Evolutionary conservation across 2,888 invertebrate species (phyloP).

Genomic region (Rhamnusium bicolor): DNA sequence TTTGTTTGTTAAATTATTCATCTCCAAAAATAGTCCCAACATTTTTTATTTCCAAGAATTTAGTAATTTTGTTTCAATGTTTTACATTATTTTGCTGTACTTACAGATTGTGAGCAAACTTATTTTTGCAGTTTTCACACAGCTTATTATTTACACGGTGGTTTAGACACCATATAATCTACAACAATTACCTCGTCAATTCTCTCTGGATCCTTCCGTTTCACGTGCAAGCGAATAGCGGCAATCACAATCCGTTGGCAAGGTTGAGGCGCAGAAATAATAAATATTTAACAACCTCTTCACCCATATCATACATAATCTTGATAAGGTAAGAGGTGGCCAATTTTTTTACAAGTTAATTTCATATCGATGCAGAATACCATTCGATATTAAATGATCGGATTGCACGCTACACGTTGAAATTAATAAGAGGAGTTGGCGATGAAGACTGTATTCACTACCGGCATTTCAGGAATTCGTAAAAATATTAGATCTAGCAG

Average conservation of each 20-base stretch:
- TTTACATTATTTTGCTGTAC: no score
- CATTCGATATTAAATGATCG: constrained; percentile 57
- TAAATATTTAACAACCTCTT: constrained; percentile 21
- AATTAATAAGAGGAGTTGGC: constrained; percentile 62
- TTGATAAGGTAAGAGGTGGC: constrained; percentile 3
- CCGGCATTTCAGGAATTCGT: constrained; percentile 62
- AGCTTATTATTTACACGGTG: neutral
- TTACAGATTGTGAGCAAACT: no score
- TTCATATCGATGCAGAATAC: constrained; percentile 49
- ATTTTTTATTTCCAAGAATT: no score
- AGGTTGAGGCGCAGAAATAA: constrained; percentile 6
- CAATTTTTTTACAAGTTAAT: constrained; percentile 39
- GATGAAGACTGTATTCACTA: constrained; percentile 64
- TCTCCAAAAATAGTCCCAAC: no score
- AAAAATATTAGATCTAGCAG: constrained; percentile 60
- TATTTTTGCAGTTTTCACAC: no score
- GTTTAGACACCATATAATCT: neutral
- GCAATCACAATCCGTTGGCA: neutral
- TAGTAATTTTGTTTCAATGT: no score
- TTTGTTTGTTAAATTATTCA: no score
- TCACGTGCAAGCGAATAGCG: constrained; percentile 24
- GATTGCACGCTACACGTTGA: constrained; percentile 60
- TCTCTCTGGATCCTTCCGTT: constrained; percentile 20
- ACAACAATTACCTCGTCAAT: constrained; percentile 21
- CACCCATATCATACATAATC: constrained; percentile 29